A percentile compares a stretch with the other conserved stretches of the same genome.
phyloP scores from a whole-genome alignment of 2,888 invertebrate species.

The Ramazzottius varieornatus region DNA sequence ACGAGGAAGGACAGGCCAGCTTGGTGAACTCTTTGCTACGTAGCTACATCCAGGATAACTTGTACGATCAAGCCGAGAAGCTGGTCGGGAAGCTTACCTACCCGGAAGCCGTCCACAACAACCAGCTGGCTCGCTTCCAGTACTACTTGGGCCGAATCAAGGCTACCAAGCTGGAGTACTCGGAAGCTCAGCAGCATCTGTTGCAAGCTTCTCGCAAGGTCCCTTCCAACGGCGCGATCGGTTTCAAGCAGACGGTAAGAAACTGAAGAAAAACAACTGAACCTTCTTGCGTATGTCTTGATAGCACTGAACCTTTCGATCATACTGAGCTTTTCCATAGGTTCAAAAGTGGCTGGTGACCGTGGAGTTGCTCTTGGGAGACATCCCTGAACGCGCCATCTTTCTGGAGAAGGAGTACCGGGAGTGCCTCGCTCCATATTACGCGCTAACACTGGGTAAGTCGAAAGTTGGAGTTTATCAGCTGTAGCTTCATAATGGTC shows the following conservation, averaged over 20 bases:
- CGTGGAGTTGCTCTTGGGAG: constrained; percentile 75
- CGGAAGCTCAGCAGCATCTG: constrained; percentile 82
- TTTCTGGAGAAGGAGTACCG: constrained; percentile 72
- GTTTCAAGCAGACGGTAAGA: constrained; percentile 75
- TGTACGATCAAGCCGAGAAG: constrained; percentile 89
- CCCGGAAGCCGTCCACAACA: constrained; percentile 87
- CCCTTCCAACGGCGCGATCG: constrained; percentile 89
- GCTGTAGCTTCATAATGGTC: too few relatives aligned
- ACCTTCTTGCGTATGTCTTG: too few relatives aligned
- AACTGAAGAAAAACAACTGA: too few relatives aligned
- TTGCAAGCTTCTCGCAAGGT: constrained; percentile 78
- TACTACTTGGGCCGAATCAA: constrained; percentile 88
- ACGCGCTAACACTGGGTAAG: constrained; percentile 63
- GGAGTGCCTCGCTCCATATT: constrained; percentile 70
- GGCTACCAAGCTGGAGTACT: constrained; percentile 89
- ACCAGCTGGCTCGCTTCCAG: constrained; percentile 90
- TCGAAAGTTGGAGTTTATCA: background rate
- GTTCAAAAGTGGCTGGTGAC: constrained; percentile 70
- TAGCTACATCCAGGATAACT: constrained; percentile 75
- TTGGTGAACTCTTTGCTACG: constrained; percentile 78
- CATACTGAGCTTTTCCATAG: too few relatives aligned
- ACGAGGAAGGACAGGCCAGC: constrained; percentile 88
- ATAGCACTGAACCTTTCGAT: too few relatives aligned
- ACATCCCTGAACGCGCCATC: constrained; percentile 82
- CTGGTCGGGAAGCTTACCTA: constrained; percentile 84